Conservation (phyloP, 30 jellyfish, hydroid and myxozoan species). For the Aurelia coerulea region DNA sequence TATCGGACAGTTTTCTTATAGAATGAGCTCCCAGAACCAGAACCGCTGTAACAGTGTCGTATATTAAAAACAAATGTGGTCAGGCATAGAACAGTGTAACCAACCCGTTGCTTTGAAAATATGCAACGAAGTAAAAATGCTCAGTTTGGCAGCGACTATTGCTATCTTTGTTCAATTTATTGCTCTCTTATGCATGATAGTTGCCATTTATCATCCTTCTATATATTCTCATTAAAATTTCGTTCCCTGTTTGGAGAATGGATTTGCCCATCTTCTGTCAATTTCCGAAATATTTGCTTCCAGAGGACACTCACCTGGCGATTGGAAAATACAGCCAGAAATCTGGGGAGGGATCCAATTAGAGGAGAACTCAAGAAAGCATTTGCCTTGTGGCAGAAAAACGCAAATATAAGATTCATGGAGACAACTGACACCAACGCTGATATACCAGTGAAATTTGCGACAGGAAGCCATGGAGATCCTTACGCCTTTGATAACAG, state of each 20-base stretch:
- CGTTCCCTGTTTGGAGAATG: background rate
- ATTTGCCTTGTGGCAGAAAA: slow-evolving; percentile 59
- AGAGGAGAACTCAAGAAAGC: slow-evolving; percentile 72
- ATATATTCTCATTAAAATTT: background rate
- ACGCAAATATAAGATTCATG: slow-evolving; percentile 57
- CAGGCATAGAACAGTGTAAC: too few species aligned
- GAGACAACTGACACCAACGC: slow-evolving; percentile 35
- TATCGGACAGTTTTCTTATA: too few species aligned
- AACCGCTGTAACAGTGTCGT: too few species aligned
- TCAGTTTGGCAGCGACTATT: too few species aligned
- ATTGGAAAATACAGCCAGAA: slow-evolving; percentile 56
- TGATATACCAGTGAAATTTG: slow-evolving; percentile 66
- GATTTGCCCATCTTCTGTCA: background rate
- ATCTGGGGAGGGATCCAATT: slow-evolving; percentile 44
- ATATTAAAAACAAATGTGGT: too few species aligned
- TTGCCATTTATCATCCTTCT: too few species aligned
- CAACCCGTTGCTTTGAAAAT: too few species aligned
- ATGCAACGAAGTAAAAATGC: too few species aligned
- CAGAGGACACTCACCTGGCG: slow-evolving; percentile 78
- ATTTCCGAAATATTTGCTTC: background rate
- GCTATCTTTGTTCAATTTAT: too few species aligned
- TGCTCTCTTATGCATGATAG: too few species aligned
- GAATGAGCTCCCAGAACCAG: too few species aligned
- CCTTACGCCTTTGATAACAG: slow-evolving; percentile 75
- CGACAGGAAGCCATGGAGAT: slow-evolving; percentile 59